Base-by-base conservation (phyloP, 2,888 invertebrate species). In the Agonopterix arenella region DNA sequence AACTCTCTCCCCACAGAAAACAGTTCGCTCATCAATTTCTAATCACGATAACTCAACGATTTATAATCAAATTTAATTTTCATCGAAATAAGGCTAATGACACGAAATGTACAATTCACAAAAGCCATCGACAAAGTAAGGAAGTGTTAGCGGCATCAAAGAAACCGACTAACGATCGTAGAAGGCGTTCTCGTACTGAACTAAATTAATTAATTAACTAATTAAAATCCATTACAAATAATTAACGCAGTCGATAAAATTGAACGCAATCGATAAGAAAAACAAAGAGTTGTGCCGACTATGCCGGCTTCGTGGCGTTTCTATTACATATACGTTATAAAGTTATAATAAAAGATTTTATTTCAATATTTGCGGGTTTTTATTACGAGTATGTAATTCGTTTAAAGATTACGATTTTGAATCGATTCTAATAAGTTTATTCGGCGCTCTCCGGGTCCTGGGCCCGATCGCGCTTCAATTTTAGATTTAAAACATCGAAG, bases 151-250 rank as follows among this genome's bases (percentile, higher is more conserved):
- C 43, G 43, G 11, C 72, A 65, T 80, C 81, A 82, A 83, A 82
- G 80, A 68, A 66, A 66, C 79, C 80, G 79, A 61, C 64, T 61
- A 63, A 54, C 58, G 52, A 52, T 49, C 46, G 36, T 43, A 28
- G 43, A 47, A 49, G 28, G 57, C 56, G 56, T 57, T 53, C 58
- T 46, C 46, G 51, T 46, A 59, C 64, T 66, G 68, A 74, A 78
- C 77, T 76, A 80, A 80, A 80, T 80, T 77, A 82, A 80, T 79
- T 80, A 80, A 82, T 83, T 80, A 82, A 80, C 82, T 82, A 80
- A 83, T 83, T 83, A 81, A 77, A 80, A 77, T 69, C 82, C 80
- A 77, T 78, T 76, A 76, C 73, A 74, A 75, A 74, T 76, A 76
- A 75, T 76, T 76, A 77, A 70, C 58, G 63, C 52, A 53, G 60